Evolutionary conservation across 1,140 invertebrate species (phyloP).

Genomic region (Solenopsis invicta): DNA sequence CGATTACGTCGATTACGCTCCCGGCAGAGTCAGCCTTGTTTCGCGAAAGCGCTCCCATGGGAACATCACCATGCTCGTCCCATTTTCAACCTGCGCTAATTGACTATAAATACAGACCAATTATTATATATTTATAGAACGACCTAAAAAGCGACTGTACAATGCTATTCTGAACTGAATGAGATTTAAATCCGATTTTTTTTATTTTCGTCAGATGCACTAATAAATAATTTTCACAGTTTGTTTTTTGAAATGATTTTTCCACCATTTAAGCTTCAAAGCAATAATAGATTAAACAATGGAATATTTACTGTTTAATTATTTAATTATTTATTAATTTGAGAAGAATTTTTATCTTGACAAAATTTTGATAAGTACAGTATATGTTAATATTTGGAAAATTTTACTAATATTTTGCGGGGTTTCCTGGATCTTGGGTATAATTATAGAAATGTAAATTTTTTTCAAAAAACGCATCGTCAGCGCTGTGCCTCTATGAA

Average conservation of each 20-base stretch:
- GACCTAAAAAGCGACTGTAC: neutral
- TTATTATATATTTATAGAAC: neutral
- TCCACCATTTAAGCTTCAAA: neutral
- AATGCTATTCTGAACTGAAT: neutral
- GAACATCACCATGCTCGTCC: neutral
- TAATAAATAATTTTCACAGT: neutral
- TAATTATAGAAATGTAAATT: too few species aligned
- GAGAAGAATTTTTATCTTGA: neutral
- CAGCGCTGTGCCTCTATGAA: too few species aligned
- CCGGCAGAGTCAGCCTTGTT: neutral
- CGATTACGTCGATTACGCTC: slow-evolving; percentile 52
- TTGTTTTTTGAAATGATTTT: neutral
- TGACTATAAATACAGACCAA: neutral
- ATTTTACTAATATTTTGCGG: neutral
- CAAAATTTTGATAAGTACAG: neutral
- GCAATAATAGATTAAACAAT: neutral
- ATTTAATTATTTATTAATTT: slow-evolving; percentile 29
- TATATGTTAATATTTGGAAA: neutral
- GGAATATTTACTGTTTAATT: neutral
- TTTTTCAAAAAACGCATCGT: too few species aligned
- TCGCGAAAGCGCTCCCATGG: slow-evolving; percentile 2
- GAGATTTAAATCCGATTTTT: neutral
- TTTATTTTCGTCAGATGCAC: neutral
- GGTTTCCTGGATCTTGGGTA: too few species aligned
- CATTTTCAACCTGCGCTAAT: slow-evolving; percentile 23